phyloP scores from a whole-genome alignment of 2,797 vertebrate species.

The Gymnodraco acuticeps region DNA sequence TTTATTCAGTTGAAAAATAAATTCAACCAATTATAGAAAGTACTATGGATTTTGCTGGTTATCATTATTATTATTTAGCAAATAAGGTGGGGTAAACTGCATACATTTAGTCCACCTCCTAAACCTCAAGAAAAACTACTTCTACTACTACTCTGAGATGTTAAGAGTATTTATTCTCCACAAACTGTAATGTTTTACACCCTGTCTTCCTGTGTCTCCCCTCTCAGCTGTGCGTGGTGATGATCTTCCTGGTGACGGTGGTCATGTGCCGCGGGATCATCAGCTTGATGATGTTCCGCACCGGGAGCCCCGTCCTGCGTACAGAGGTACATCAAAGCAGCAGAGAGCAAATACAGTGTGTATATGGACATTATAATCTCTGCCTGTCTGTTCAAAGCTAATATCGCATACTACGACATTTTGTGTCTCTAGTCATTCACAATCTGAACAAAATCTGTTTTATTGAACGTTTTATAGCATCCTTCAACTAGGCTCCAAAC shows the following conservation, averaged over 20 bases:
- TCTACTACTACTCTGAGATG: background rate
- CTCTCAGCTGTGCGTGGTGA: constrained; percentile 85
- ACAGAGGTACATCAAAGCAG: constrained; percentile 78
- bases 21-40: background rate
- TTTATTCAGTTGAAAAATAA: background rate
- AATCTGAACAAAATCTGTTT: too few relatives aligned
- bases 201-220: background rate
- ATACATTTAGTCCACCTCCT: background rate
- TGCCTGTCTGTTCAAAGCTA: too few relatives aligned
- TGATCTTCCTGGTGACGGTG: constrained; percentile 89
- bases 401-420: too few relatives aligned
- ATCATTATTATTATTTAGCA: background rate
- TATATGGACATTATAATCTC: background rate
- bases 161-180: background rate
- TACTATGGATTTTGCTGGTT: background rate
- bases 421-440: too few relatives aligned
- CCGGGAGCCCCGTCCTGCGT: constrained; percentile 83
- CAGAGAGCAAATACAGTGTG: background rate
- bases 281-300: constrained; percentile 87
- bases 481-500: too few relatives aligned
- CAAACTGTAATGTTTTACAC: background rate
- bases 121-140: background rate
- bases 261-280: constrained; percentile 87
- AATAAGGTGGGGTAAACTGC: background rate
- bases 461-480: too few relatives aligned